Conservation (phyloP, 2,113 vertebrate species). For the Sorex fumeus region DNA sequence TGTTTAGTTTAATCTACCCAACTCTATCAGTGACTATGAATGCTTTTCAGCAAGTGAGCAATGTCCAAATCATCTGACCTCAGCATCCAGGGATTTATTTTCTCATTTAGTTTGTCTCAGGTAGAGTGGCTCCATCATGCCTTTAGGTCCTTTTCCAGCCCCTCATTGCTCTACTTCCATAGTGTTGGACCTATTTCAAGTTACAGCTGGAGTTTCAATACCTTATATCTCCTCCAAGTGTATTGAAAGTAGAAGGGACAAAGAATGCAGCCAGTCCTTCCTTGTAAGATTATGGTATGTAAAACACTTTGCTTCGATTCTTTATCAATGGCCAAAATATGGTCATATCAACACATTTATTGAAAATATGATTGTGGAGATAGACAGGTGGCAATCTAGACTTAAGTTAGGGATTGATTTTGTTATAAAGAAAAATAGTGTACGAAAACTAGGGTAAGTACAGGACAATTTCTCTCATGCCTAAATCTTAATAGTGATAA, state of each 20-base stretch:
- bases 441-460: neutral
- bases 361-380: neutral
- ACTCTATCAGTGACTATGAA: neutral
- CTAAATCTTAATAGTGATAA: neutral
- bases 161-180: neutral
- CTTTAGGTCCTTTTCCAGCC: neutral
- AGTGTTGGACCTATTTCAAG: neutral
- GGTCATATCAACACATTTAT: neutral
- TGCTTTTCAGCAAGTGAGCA: neutral
- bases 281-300: neutral
- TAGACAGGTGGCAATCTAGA: fast-evolving
- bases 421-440: neutral
- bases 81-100: neutral
- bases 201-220: neutral
- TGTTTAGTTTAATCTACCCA: neutral
- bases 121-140: neutral
- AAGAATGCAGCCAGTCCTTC: neutral
- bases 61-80: neutral
- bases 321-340: neutral
- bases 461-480: neutral
- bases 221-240: neutral
- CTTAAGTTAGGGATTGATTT: neutral
- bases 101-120: neutral
- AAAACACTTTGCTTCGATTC: neutral
- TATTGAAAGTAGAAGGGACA: neutral